Evolutionary conservation across 2,888 invertebrate genomes (phyloP), one percentile per base, ranked within the genome.

Genomic region (Ellobium chinense): DNA sequence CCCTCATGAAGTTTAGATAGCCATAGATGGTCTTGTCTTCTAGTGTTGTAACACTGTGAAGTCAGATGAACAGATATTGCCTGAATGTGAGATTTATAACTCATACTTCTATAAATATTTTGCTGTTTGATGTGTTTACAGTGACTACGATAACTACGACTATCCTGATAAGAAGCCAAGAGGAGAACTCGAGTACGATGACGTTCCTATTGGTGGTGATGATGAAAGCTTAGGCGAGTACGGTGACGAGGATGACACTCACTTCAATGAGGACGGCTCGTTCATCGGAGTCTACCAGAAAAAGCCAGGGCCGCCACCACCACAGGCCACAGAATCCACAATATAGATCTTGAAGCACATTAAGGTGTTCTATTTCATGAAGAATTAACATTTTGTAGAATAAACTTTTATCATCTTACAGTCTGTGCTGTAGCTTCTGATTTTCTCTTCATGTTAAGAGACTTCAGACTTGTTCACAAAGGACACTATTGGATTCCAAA

Each of bases 251-350:
- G 85, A 82, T 46, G 81, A 82, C 21, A 83, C 74, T 18, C 81
- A 83, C 34, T 85, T 85, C 75, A 85, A 84, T 60, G 85, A 85
- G 56, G 85, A 85, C 56, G 85, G 85, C 29, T 85, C 84, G 12
- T 85, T 85, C 78, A 85, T 85, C 34, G 85, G 85, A 27, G 77
- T 81, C 39, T 85, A 84, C 76, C 34, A 79, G 34, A 79, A 81
- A 34, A 82, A 82, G 39, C 31, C 27, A 29, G n/a, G n/a, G n/a
- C 70, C 39, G 3, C 60, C 72, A 24, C 27, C 58, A 27, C 34
- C 56, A 4, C 46, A 60, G 24, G 72, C 58, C 34, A 39, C 54
- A 56, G 72, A 72, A n/a, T 72, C 72, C 2, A 60, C 72, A 60
- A 72, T 72, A 60, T 72, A 72, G 58, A 24, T 46, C 18, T 46